Evolutionary conservation across 2,888 invertebrate species (phyloP).

Genomic region (Lithophane leautieri): DNA sequence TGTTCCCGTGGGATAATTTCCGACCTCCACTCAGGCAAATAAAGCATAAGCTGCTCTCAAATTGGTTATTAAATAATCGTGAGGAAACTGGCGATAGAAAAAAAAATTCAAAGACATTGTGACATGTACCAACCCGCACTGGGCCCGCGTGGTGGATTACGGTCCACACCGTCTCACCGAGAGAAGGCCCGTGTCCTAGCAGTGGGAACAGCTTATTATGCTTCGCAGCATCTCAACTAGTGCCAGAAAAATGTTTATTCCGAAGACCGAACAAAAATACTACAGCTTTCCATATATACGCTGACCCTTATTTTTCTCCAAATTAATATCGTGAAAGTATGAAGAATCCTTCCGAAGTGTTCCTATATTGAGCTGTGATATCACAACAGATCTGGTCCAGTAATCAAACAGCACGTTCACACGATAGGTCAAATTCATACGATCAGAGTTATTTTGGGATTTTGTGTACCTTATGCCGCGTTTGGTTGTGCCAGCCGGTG

Average conservation of each 20-base stretch:
- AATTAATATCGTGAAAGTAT: not conserved
- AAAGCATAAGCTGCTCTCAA: no score
- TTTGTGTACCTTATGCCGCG: conserved; percentile 73
- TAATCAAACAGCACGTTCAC: conserved; percentile 69
- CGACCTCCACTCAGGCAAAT: no score
- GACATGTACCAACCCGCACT: not conserved
- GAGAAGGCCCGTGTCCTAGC: not conserved
- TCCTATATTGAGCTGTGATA: conserved; percentile 55
- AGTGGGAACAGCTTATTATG: no score
- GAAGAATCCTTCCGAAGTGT: conserved; percentile 14
- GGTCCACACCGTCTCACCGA: not conserved
- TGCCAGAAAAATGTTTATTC: no score
- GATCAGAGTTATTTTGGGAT: conserved; percentile 74
- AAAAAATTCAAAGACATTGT: not conserved
- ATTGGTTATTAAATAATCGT: no score
- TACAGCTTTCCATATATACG: not conserved
- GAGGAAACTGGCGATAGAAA: not conserved
- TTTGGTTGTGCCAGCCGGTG: conserved; percentile 58
- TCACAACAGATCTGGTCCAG: conserved; percentile 57
- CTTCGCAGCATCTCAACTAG: no score
- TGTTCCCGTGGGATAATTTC: no score
- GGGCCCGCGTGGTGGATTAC: not conserved
- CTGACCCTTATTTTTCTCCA: no score
- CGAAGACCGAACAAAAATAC: no score
- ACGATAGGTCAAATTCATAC: conserved; percentile 74